phyloP scores from a whole-genome alignment of 1,140 invertebrate genomes.

The Meloidogyne floridensis region DNA sequence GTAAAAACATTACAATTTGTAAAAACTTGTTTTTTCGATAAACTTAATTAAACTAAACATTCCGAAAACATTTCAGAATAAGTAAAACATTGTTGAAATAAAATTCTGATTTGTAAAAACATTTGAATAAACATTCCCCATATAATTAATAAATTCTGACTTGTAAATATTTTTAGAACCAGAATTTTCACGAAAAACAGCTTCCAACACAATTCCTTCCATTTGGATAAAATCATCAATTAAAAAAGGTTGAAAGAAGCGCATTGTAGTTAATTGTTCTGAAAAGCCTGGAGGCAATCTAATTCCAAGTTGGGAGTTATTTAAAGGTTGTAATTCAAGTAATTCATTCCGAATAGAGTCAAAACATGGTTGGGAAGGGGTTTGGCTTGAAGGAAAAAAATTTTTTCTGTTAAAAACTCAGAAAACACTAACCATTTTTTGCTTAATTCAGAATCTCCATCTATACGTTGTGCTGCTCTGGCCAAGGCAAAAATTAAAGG shows the following conservation, averaged over 20 bases:
- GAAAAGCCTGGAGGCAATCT: conserved; percentile 21
- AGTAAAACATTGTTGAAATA: too few species aligned
- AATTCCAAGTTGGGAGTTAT: conserved; percentile 6
- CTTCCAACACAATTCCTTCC: conserved; percentile 31
- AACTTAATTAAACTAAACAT: too few species aligned
- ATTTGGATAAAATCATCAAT: conserved; percentile 3
- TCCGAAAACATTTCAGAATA: too few species aligned
- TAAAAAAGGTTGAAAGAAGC: conserved; percentile 20
- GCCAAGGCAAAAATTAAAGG: conserved; percentile 58
- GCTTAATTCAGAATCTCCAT: conserved; percentile 43
- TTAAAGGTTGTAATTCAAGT: conserved; percentile 23
- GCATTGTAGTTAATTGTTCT: conserved; percentile 24
- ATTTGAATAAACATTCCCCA: background rate
- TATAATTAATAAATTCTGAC: background rate
- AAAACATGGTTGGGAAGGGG: conserved; percentile 18
- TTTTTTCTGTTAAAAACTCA: background rate
- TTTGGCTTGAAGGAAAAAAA: background rate
- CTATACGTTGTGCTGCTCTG: conserved; percentile 46
- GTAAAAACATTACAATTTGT: too few species aligned
- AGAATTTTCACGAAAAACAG: conserved; percentile 24
- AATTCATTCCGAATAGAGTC: conserved; percentile 29
- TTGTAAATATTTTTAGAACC: background rate
- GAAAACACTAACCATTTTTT: conserved; percentile 34
- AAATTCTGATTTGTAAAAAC: too few species aligned
- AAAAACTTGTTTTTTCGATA: too few species aligned